Conservation (phyloP, 2,888 invertebrate genomes). For the Hydroisotoma schaefferi region DNA sequence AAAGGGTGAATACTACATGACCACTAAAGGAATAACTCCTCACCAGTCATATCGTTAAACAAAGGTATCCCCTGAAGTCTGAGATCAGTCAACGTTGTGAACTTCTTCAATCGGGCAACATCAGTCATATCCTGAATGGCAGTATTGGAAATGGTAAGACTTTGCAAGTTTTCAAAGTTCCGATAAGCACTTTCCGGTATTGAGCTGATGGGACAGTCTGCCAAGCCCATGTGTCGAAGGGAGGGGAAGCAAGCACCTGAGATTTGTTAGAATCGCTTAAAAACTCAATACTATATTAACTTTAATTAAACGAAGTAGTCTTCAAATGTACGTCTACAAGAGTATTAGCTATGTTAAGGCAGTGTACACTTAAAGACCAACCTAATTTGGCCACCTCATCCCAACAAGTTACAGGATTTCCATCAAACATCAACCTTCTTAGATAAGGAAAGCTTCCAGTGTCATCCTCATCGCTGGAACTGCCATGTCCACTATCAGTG, state of each 20-base stretch:
- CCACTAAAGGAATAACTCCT: constrained; percentile 3
- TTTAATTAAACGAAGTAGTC: too few species aligned
- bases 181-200: constrained; percentile 45
- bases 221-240: constrained; percentile 43
- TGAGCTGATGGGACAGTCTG: constrained; percentile 43
- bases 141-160: constrained; percentile 46
- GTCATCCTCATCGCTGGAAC: constrained; percentile 46
- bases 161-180: constrained; percentile 46
- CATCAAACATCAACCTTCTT: constrained; percentile 45
- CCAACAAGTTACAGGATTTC: constrained; percentile 42
- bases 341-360: too few species aligned
- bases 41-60: constrained; percentile 45
- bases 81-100: constrained; percentile 45
- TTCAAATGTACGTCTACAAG: too few species aligned
- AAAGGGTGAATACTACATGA: constrained; percentile 14
- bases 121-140: constrained; percentile 43
- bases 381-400: constrained; percentile 43
- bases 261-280: too few species aligned
- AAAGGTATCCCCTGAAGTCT: constrained; percentile 46
- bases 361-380: too few species aligned
- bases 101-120: constrained; percentile 40
- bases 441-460: constrained; percentile 43
- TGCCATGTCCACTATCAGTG: constrained; percentile 47
- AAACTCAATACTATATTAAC: too few species aligned
- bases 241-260: constrained; percentile 46